Evolutionary conservation across 2,888 invertebrate genomes (phyloP).

Genomic region (Myopa tessellatipennis): DNA sequence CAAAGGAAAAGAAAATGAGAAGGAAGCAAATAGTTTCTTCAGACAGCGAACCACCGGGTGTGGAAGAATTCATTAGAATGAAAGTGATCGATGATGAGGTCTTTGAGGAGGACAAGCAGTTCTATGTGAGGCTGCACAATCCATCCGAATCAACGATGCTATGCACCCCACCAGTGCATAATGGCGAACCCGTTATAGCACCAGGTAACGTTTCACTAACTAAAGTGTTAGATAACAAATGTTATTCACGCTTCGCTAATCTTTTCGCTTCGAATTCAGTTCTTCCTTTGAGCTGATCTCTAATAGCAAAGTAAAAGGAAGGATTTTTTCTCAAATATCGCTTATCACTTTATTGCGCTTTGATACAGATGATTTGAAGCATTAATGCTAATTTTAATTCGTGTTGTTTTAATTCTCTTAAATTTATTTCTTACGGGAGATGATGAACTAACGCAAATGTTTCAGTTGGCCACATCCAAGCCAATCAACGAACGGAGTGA

Average conservation of each 20-base stretch:
- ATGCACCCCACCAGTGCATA: constrained; percentile 84
- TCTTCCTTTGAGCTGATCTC: no score
- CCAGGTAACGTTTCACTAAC: constrained; percentile 69
- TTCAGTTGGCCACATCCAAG: constrained; percentile 75
- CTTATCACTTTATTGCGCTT: no score
- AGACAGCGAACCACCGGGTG: constrained; percentile 75
- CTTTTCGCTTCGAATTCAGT: no score
- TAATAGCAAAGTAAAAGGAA: no score
- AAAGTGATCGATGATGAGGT: constrained; percentile 99
- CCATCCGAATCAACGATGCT: constrained; percentile 79
- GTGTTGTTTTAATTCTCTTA: no score
- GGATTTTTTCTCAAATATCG: no score
- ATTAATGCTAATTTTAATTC: no score
- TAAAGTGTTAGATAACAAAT: no score
- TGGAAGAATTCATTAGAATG: constrained; percentile 85
- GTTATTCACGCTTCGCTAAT: no score
- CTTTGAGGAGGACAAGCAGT: constrained; percentile 99
- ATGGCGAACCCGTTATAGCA: constrained; percentile 92
- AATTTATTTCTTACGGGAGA: constrained; percentile 48
- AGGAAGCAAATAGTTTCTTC: constrained; percentile 56
- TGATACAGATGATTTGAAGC: no score
- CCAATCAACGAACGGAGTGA: constrained; percentile 77
- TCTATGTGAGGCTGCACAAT: constrained; percentile 85
- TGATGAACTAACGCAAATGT: constrained; percentile 74
- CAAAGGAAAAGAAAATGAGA: constrained; percentile 78